Evolutionary conservation across 2,888 invertebrate genomes (phyloP), one percentile per base, ranked within the genome.

Genomic region (Subacronicta megacephala): DNA sequence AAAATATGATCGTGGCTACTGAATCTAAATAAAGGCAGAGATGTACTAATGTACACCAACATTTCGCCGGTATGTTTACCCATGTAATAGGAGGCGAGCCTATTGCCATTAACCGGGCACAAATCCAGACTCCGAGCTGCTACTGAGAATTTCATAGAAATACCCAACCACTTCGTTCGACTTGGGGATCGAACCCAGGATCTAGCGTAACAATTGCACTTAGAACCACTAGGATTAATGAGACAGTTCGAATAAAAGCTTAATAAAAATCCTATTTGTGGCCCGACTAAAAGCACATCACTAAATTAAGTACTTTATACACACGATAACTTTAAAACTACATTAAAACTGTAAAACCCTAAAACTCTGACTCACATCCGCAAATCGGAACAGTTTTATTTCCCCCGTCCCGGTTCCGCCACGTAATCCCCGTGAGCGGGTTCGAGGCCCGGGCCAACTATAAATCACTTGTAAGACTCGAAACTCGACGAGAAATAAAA

Each of bases 381-480:
- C 71, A 75, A 72, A 72, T 72, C 72, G 75, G 72, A 75, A 53
- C 57, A 60, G 47, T 75, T 75, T 61, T 62, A 75, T 71, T 59
- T 54, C 37, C 15, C 37, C 36, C 47, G 44, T 26, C 49, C 29
- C 17, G 26, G 62, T 61, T 67, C 47, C 60, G 44, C 63, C 43
- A 64, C 64, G 64, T 73, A 75, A 72, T 72, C 72, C 72, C 60
- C 63, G 63, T 58, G 68, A 54, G 58, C 75, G 58, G 61, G 75
- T 72, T 72, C 68, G 72, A 68, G 64, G 42, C 72, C 68, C 72
- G 44, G 58, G 42, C 61, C 50, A 52, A 59, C 72, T 67, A 73
- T 73, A 73, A 73, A 73, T 73, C 75, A 73, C 72, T 72, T 43
- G 75, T 72, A 71, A 75, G 68, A 67, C 75, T 72, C 49, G 53